These are phyloP conservation scores for Wasmannia auropunctata DNA, from an alignment of 1,140 invertebrate species.

Conservation along the genomic window DNA sequence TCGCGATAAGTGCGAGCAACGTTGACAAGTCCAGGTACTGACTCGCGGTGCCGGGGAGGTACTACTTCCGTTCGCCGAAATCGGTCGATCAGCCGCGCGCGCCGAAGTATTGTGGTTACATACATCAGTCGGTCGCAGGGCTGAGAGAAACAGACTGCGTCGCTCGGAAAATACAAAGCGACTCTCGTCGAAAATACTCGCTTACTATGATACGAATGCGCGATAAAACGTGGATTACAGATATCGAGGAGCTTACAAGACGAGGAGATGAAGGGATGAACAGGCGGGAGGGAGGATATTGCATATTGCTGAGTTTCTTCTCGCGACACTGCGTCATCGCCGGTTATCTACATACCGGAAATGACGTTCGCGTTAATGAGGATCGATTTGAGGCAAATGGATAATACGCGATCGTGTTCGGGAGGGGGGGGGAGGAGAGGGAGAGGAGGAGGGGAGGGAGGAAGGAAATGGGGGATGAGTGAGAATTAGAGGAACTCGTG, in stretches of 20 bases:
- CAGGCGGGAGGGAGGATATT: background rate
- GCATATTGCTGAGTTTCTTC: constrained; percentile 54
- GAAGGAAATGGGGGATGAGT: background rate
- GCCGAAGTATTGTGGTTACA: background rate
- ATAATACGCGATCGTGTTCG: constrained; percentile 15
- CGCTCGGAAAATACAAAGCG: background rate
- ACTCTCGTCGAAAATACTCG: constrained; percentile 40
- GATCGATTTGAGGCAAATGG: background rate
- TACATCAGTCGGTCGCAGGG: constrained; percentile 26
- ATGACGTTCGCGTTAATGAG: constrained; percentile 35
- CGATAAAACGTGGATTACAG: constrained; percentile 43
- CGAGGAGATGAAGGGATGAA: background rate
- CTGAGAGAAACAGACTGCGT: constrained; percentile 45
- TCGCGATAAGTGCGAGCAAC: constrained; percentile 30
- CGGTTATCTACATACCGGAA: constrained; percentile 12
- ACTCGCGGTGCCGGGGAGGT: constrained; percentile 22
- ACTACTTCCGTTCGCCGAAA: constrained; percentile 8
- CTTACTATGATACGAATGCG: constrained; percentile 33
- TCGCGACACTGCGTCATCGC: constrained; percentile 28
- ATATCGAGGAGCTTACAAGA: constrained; percentile 42
- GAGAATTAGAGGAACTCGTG: constrained; percentile 18
- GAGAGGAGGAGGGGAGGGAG: too few relatives aligned
- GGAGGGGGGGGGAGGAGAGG: too few relatives aligned
- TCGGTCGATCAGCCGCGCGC: background rate
- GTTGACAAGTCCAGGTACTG: constrained; percentile 34